Conservation (phyloP, 2,113 vertebrate species). For the Erinaceus europaeus region DNA sequence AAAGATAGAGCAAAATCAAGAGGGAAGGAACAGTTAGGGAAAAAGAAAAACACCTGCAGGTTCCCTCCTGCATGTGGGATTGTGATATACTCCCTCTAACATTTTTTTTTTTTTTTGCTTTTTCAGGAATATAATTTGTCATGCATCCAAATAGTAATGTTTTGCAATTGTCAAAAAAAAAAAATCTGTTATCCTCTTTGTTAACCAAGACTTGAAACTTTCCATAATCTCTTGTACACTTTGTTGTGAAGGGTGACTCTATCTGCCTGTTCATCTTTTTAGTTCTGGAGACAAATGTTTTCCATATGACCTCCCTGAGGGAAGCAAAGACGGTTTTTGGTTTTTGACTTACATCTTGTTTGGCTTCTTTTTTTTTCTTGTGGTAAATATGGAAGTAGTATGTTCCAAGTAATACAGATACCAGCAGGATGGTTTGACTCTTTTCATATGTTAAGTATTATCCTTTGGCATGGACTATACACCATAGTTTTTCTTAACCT, state of each 20-base stretch:
- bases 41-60: too few species aligned
- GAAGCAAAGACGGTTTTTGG: neutral
- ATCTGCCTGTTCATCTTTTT: neutral
- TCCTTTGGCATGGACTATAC: neutral
- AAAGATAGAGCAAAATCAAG: too few species aligned
- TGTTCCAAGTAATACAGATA: neutral
- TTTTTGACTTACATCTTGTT: neutral
- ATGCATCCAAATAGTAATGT: neutral
- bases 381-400: neutral
- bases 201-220: neutral
- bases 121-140: neutral
- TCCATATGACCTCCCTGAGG: neutral
- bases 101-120: neutral
- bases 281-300: neutral
- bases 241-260: neutral
- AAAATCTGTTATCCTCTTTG: neutral
- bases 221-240: neutral
- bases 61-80: too few species aligned
- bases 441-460: neutral
- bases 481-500: neutral
- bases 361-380: too few species aligned
- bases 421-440: neutral
- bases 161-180: neutral
- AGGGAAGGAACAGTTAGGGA: too few species aligned
- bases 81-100: too few species aligned